Conservation (phyloP, 2,797 vertebrate species). For the Ceryle rudis region DNA sequence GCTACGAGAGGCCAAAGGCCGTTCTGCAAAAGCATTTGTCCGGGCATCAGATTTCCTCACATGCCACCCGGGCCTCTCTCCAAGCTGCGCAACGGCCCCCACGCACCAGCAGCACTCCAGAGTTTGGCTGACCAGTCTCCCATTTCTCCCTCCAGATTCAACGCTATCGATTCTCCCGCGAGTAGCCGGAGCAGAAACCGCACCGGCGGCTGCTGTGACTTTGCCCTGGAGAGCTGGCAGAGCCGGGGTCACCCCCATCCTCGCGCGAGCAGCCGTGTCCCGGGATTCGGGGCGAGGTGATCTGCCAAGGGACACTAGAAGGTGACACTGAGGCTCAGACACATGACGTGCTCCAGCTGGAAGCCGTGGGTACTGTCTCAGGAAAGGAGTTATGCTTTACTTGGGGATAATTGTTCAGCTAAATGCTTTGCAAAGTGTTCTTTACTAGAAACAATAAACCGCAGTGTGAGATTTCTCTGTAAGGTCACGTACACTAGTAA, state of each 20-base stretch:
- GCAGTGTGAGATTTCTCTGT: not conserved
- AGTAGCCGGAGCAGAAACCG: not conserved
- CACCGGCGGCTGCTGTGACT: not conserved
- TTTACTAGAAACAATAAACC: not conserved
- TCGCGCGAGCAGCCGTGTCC: not conserved
- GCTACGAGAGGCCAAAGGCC: not conserved
- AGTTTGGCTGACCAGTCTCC: not conserved
- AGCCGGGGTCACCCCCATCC: not conserved
- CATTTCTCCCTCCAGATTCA: not conserved
- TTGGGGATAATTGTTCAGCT: not conserved
- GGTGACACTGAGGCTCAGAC: not conserved
- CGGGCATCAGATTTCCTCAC: not conserved
- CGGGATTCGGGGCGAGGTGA: too few relatives aligned
- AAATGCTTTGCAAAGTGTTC: not conserved
- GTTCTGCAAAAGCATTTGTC: not conserved
- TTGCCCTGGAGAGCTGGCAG: not conserved
- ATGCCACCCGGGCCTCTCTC: not conserved
- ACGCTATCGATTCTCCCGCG: not conserved
- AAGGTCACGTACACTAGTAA: not conserved
- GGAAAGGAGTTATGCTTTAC: not conserved
- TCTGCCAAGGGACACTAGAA: not conserved
- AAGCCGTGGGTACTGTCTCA: not conserved
- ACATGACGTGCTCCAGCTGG: fast-evolving
- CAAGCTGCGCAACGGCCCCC: not conserved
- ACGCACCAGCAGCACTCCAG: not conserved